Evolutionary conservation across 2,113 vertebrate genomes (phyloP).

Genomic region (Lipophrys pholis): DNA sequence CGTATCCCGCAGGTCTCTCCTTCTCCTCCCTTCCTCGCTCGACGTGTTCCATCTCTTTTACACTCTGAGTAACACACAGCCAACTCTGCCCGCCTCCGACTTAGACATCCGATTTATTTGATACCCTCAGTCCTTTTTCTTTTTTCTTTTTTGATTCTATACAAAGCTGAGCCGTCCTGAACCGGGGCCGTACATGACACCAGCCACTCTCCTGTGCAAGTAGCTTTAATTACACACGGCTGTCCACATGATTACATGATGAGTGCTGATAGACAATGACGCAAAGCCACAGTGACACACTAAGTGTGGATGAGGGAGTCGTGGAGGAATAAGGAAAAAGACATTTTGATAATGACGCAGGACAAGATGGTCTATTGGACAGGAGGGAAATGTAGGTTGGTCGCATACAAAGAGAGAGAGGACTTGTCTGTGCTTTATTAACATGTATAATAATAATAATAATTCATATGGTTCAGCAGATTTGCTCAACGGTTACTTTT

Average conservation of each 20-base stretch:
- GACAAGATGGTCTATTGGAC: not conserved
- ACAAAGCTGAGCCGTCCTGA: constrained; percentile 16
- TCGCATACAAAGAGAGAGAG: not conserved
- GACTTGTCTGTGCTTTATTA: not conserved
- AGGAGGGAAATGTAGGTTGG: not conserved
- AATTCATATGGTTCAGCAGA: not conserved
- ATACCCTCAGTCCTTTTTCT: not conserved
- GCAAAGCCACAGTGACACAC: constrained; percentile 26
- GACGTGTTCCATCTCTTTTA: not conserved
- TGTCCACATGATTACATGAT: constrained; percentile 34
- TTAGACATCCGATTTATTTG: constrained; percentile 30
- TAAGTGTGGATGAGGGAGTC: not conserved
- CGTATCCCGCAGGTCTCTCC: constrained; percentile 11
- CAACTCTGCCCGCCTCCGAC: not conserved
- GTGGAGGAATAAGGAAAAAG: not conserved
- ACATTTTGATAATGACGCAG: not conserved
- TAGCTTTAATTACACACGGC: constrained; percentile 49
- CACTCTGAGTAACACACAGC: constrained; percentile 1
- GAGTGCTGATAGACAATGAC: constrained; percentile 20
- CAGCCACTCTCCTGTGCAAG: constrained; percentile 21
- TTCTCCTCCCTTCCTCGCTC: constrained; percentile 1
- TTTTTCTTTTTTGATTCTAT: not conserved
- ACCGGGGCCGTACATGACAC: constrained; percentile 16
- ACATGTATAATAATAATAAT: too few relatives aligned
- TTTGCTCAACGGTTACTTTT: not conserved